Evolutionary conservation across 2,888 invertebrate species (phyloP), one percentile per base, ranked within the genome.

Genomic region (Notocelia uddmanniana): DNA sequence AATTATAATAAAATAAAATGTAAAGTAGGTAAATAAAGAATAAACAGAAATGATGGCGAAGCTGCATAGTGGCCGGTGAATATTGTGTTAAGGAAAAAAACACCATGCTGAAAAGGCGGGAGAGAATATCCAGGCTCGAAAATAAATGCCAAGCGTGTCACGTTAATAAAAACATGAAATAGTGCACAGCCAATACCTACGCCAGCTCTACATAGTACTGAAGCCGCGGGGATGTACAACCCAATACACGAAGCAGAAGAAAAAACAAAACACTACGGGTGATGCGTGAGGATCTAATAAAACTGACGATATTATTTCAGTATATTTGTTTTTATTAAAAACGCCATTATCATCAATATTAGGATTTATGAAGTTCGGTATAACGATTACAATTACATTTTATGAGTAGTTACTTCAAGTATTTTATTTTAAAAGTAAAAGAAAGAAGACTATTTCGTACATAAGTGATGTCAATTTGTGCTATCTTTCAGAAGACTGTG

Each of bases 321-420:
- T 89, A 90, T 93, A 92, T 89, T 91, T 92, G 89, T 92, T 93
- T 90, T 93, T 93, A 93, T 93, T 93, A 92, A 93, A 93, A 93
- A 92, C 93, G 93, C 93, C 93, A 93, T 93, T 91, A 92, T 92
- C 89, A 92, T 93, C 92, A 92, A 90, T 93, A 93, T 93, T 93
- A 93, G 92, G 93, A 93, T 92, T 93, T 92, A 93, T 91, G 93
- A 93, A 93, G 92, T 92, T 92, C 92, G 86, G 92, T 93, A 91
- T 92, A 93, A 92, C 92, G 91, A 91, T 92, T 93, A 93, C 93
- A 93, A 86, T 89, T 90, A 87, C 85, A 86, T 85, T 90, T 92
- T 91, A 93, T 89, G 93, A 92, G 92, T 93, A 92, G 88, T 91
- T 92, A 92, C 81, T 89, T 89, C 89, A 91, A 91, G 88, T 89